phyloP scores from a whole-genome alignment of 2,113 vertebrate genomes.

The Syrrhaptes paradoxus region DNA sequence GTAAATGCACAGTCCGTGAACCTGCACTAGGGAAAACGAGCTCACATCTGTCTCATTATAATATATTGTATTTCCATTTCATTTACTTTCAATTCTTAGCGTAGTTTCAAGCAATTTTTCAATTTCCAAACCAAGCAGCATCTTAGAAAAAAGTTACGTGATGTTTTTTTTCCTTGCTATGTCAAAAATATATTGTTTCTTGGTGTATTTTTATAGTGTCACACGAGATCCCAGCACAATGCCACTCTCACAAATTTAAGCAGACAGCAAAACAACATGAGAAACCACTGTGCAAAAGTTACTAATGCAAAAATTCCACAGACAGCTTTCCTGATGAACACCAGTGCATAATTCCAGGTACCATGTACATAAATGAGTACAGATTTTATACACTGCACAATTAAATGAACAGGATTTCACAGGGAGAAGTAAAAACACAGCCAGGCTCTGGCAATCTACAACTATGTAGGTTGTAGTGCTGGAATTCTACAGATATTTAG shows the following conservation, averaged over 20 bases:
- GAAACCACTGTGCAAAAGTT: background rate
- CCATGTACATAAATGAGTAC: background rate
- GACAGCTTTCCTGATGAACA: background rate
- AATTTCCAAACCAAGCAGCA: slow-evolving; percentile 35
- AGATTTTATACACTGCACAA: background rate
- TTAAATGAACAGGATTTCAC: background rate
- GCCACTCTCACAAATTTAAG: background rate
- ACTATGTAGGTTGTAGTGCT: background rate
- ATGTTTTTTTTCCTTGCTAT: background rate
- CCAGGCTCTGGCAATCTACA: background rate
- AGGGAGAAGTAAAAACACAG: background rate
- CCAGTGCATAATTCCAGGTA: background rate
- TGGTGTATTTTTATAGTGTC: background rate
- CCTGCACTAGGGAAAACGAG: slow-evolving; percentile 37
- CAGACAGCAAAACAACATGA: background rate
- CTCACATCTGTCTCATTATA: slow-evolving; percentile 69
- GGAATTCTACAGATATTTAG: background rate
- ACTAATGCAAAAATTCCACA: background rate
- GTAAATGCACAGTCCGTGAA: slow-evolving; percentile 54
- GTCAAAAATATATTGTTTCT: background rate
- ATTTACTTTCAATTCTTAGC: slow-evolving; percentile 65
- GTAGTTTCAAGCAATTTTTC: slow-evolving; percentile 56
- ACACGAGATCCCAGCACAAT: background rate
- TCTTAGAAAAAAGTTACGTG: background rate
- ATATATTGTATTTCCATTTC: slow-evolving; percentile 60